Conservation (phyloP, 2,113 vertebrate genomes). For the Prunella himalayana region DNA sequence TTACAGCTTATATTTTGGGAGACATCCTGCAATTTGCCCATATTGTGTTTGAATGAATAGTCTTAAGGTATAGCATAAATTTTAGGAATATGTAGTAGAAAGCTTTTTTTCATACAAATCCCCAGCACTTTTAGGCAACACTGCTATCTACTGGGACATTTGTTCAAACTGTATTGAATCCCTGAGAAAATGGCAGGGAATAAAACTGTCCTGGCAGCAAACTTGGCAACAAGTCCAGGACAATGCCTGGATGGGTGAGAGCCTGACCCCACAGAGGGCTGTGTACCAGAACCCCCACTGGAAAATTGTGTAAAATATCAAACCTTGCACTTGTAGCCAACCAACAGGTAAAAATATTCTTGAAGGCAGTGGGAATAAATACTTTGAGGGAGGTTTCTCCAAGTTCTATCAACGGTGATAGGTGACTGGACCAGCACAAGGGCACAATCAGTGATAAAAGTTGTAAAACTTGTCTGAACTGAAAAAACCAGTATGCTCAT, state of each 20-base stretch:
- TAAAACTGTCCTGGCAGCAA: not conserved
- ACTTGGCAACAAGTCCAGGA: not conserved
- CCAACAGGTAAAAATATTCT: not conserved
- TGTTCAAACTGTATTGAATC: not conserved
- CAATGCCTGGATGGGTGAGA: not conserved
- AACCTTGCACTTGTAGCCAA: not conserved
- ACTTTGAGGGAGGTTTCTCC: not conserved
- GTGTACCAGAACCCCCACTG: too few relatives aligned
- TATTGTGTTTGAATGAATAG: conserved; percentile 4
- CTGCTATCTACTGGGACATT: not conserved
- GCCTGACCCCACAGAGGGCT: not conserved
- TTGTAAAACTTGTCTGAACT: not conserved
- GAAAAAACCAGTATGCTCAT: not conserved
- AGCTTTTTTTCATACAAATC: not conserved
- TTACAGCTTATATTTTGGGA: not conserved
- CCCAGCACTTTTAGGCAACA: not conserved
- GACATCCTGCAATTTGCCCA: conserved; percentile 1
- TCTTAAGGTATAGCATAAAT: not conserved
- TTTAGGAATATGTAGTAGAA: not conserved
- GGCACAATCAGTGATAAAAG: not conserved
- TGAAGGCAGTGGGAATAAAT: not conserved
- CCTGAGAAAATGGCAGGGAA: not conserved
- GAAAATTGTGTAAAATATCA: not conserved
- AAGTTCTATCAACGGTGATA: not conserved
- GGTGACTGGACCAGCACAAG: not conserved